Base-by-base conservation (phyloP, 2,888 invertebrate genomes). In the Conomelus anceps region DNA sequence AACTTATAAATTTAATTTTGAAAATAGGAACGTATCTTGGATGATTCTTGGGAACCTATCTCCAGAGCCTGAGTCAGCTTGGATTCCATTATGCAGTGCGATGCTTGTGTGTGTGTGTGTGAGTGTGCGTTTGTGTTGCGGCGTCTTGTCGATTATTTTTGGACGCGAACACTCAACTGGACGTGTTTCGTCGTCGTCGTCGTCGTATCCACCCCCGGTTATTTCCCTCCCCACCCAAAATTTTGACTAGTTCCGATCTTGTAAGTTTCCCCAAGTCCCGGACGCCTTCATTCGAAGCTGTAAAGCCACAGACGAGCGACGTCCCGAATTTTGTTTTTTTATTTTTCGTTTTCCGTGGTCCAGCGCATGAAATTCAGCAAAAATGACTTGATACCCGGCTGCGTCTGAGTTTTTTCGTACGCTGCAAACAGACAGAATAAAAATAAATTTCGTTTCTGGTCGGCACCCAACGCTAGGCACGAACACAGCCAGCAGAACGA, bases 251-350 rank as follows among this genome's bases (percentile, higher is more conserved):
- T 63, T 41, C 13, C 13, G 41, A 13, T 41, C 13, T 6, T 6
- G n/a, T n/a, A n/a, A 63, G 63, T 63, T 63, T 63, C n/a, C 63
- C 63, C 63, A 17, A 34, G 34, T 34, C 34, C 34, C 34, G 34
- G 17, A 34, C 63, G 63, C 11, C 63, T n/a, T 63, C 63, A 63
- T 63, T 63, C 63, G 63, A 63, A 63, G 88, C 41, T 88, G 41
- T 88, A 63, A 88, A 63, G 22, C 84, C 63, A 23, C 23, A 41
- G 26, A 84, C 88, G 88, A 88, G 23, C 84, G 41, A 84, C 88
- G 41, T 41, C 88, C 88, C 88, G 22, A 63, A 23, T 26, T 86
- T 88, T 23, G 88, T 24, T 88, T 84, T 88, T 88, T 84, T 85
- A 29, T 63, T 63, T 63, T 63, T 63, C 63, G 63, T 63, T 63